Conservation (phyloP, 1,140 invertebrate species). For the Pteromalus puparum region DNA sequence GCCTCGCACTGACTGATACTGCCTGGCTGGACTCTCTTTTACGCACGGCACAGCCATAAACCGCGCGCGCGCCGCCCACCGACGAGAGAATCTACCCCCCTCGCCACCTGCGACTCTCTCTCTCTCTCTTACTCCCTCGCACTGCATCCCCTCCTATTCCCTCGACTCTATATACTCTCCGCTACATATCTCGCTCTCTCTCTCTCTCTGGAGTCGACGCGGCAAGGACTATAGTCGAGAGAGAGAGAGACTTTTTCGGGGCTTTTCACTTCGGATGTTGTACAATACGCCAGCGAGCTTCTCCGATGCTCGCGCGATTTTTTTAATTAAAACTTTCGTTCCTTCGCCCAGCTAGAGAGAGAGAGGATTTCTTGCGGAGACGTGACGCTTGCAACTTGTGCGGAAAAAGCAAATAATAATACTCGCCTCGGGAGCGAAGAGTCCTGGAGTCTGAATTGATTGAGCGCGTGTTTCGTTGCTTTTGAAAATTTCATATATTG, state of each 20-base stretch:
- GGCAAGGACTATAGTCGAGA: not conserved
- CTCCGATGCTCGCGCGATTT: not conserved
- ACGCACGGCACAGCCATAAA: constrained; percentile 48
- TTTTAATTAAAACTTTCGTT: not conserved
- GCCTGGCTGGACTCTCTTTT: constrained; percentile 49
- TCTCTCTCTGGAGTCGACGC: not conserved
- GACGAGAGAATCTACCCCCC: constrained; percentile 57
- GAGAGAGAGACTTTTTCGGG: not conserved
- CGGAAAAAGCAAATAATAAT: not conserved
- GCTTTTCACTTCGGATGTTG: not conserved
- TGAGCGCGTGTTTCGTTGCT: not conserved
- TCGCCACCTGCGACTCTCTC: not conserved
- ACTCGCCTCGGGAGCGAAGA: no score
- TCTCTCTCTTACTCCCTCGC: not conserved
- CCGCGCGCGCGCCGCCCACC: constrained; percentile 61
- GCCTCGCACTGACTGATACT: constrained; percentile 70
- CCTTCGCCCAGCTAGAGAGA: not conserved
- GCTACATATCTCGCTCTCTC: not conserved
- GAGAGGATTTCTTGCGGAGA: not conserved
- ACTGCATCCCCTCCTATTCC: not conserved
- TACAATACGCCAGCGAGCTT: not conserved
- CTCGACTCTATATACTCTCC: not conserved
- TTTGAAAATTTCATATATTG: not conserved
- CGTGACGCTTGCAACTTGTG: not conserved
- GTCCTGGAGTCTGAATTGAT: not conserved